Base-by-base conservation (phyloP, 2,888 invertebrate genomes). In the Nymphalis polychloros region DNA sequence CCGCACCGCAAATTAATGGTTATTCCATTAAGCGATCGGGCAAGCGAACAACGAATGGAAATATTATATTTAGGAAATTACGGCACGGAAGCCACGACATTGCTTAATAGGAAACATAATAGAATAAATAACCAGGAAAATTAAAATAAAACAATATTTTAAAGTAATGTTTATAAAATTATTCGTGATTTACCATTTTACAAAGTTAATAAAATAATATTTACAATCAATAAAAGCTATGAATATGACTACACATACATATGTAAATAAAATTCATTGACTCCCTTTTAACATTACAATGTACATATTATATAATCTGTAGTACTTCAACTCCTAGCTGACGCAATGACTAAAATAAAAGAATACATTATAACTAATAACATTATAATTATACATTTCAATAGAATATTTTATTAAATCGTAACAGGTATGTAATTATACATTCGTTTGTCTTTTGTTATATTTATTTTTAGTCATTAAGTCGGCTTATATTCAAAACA, bases 141-240 rank as follows among this genome's bases (percentile, higher is more conserved):
- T 70, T 20, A 68, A 85, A 92, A 90, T 90, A 86, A 92, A 92
- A 92, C 89, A 87, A 86, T 82, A 87, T 84, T 88, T 71, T 85
- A 89, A 90, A 91, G 90, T 92, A 91, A 85, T 88, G 81, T 92
- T 92, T 92, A 91, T 92, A 90, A 90, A 90, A 89, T 90, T 88
- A 91, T 91, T 90, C 86, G 90, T 92, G 92, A 92, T 92, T 92
- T 92, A 89, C 83, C 92, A 92, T 89, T 92, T 91, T 91, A 92
- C 91, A 90, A 85, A 86, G 82, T 89, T 55, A 87, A 87, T 89
- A 85, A 88, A 87, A 87, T 89, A 84, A 89, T 92, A 92, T 92
- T 92, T 92, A 92, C 92, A 92, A 91, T 87, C 86, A 83, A 81
- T 90, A 90, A 81, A 81, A 86, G 78, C 90, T 91, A 92, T 80